Evolutionary conservation across 2,888 invertebrate species (phyloP), one percentile per base, ranked within the genome.

Genomic region (Stenchaetothrips biformis): DNA sequence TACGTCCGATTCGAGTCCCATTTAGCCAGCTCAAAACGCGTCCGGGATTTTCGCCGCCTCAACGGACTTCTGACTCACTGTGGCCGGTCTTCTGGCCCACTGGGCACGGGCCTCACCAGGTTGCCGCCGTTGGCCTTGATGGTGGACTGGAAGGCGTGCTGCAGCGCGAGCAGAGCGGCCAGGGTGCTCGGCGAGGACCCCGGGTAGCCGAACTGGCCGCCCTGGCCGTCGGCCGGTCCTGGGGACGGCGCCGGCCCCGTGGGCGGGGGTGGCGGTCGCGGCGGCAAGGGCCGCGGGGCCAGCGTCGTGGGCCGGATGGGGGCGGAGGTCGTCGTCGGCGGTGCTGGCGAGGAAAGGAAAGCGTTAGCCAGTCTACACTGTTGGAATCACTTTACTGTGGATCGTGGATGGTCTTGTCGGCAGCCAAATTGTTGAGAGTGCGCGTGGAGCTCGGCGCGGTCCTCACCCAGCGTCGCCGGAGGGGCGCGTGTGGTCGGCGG

Each of bases 401-500:
- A n/a, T n/a, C n/a, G n/a, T n/a, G n/a, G n/a, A n/a, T n/a, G n/a
- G n/a, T n/a, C n/a, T n/a, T n/a, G n/a, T n/a, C n/a, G n/a, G n/a
- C n/a, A n/a, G n/a, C 37, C 37, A 37, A 37, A 37, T 1, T 37
- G 1, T 37, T 37, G 37, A 37, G 37, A 82, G 77, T 80, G 78
- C n/a, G n/a, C n/a, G 27, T 79, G 74, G 18, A 67, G 62, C 13
- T 84, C 27, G 84, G 83, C 16, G 83, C 83, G 81, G 81, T 83
- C 49, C 83, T 82, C 79, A 80, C 59, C 79, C 80, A 62, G 78
- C 62, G 59, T 80, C 79, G 25, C 62, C 8, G 47, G 79, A 25
- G 53, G 78, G 82, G 82, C 48, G 82, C 82, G 48, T 77, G 85
- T 84, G 37, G 86, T 84, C 67, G 86, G 83, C 48, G 86, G 83